A percentile compares a stretch with the other conserved stretches of the same genome.
Evolutionary conservation across 2,797 vertebrate genomes (phyloP).

Genomic region (Enteromius radiatus): DNA sequence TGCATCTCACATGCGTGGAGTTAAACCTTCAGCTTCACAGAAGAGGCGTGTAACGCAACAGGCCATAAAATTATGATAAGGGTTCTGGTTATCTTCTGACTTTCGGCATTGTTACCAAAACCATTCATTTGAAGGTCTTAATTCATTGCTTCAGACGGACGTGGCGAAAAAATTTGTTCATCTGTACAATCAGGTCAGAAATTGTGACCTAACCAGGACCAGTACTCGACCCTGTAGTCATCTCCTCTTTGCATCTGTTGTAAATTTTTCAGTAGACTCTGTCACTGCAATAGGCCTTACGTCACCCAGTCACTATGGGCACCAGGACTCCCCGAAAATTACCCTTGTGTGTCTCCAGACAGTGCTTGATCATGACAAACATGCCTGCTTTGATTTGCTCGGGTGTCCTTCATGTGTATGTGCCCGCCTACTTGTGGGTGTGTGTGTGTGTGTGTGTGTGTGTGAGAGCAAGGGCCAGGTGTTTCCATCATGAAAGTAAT

Average conservation of each 20-base stretch:
- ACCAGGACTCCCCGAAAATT: slow-evolving; percentile 26
- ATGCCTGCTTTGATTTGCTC: slow-evolving; percentile 33
- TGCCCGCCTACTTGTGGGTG: background rate
- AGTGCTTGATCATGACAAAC: slow-evolving; percentile 27
- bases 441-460: background rate
- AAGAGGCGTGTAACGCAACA: background rate
- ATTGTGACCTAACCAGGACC: background rate
- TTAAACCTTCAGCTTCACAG: background rate
- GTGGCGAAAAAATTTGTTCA: background rate
- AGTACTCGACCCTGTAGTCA: slow-evolving; percentile 16
- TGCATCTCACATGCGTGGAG: background rate
- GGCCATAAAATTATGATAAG: slow-evolving; percentile 16
- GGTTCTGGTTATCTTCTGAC: slow-evolving; percentile 4
- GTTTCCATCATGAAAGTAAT: slow-evolving; percentile 11
- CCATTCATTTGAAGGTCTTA: background rate
- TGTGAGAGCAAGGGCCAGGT: background rate
- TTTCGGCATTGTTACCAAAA: background rate
- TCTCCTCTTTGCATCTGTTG: slow-evolving; percentile 20
- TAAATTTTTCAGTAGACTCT: slow-evolving; percentile 54
- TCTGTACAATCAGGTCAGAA: background rate
- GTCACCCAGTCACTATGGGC: slow-evolving; percentile 39
- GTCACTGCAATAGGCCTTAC: slow-evolving; percentile 31
- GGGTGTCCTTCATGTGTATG: slow-evolving; percentile 9
- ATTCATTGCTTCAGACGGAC: background rate
- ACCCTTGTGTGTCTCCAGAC: slow-evolving; percentile 31